Conservation (phyloP, 2,797 vertebrate species). For the Rhyacichthys aspro region DNA sequence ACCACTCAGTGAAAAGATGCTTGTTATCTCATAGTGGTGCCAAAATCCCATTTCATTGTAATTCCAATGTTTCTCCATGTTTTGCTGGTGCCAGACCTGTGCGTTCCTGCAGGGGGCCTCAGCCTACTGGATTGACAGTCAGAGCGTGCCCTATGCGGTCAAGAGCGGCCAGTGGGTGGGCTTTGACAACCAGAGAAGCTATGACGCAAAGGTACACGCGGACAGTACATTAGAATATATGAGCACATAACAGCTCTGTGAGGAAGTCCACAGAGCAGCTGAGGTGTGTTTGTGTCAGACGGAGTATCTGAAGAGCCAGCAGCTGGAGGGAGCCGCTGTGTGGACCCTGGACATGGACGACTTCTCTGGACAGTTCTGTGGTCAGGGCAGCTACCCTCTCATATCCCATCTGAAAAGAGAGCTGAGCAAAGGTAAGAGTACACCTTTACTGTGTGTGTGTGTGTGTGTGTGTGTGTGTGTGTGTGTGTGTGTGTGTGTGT, state of each 20-base stretch:
- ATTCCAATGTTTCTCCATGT: no score
- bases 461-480: no score
- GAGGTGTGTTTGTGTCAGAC: conserved; percentile 44
- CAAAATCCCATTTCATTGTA: no score
- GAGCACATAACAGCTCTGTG: no score
- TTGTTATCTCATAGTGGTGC: no score
- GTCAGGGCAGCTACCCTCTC: conserved; percentile 64
- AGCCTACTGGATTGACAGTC: conserved; percentile 72
- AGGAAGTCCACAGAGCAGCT: no score
- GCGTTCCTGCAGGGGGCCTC: conserved; percentile 69
- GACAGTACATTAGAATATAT: background rate
- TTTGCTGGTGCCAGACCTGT: conserved; percentile 74
- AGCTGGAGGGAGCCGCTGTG: conserved; percentile 64
- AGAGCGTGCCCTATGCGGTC: conserved; percentile 82
- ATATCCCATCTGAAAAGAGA: conserved; percentile 49
- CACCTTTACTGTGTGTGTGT: no score
- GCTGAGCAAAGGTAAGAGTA: conserved; percentile 54
- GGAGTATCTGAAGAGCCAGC: conserved; percentile 52
- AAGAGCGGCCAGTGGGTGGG: conserved; percentile 81
- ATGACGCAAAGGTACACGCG: conserved; percentile 78
- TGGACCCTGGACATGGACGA: conserved; percentile 75
- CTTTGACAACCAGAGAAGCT: conserved; percentile 82
- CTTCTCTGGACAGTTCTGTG: conserved; percentile 71
- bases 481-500: no score
- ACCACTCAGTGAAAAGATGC: no score